Evolutionary conservation across 2,888 invertebrate genomes (phyloP), one percentile per base, ranked within the genome.

Genomic region (Tuberolachnus salignus): DNA sequence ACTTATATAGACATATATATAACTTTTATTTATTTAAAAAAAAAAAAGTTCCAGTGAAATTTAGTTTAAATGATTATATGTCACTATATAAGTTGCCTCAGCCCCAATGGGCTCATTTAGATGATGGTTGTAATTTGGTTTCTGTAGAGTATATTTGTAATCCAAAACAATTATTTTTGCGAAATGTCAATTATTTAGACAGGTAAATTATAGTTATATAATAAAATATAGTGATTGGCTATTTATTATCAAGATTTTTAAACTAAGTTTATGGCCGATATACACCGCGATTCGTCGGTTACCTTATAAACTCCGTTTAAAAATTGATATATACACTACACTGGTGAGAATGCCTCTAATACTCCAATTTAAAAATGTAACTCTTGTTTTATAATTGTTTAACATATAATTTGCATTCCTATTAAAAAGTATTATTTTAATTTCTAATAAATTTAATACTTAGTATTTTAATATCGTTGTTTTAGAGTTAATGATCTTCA

Each of bases 41-140:
- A n/a, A n/a, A n/a, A n/a, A n/a, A n/a, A n/a, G 10, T 69, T 53
- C 53, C 34, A 78, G 78, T 21, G 6, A 67, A 75, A 67, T 4
- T 75, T 1, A 57, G 8, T 1, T 2, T 67, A 67, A 55, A 75
- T 8, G 49, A 78, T 16, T 78, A 11, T 16, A 78, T 78, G 78
- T 26, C 67, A 16, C 0, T 75, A 0, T 59, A 78, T 21, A 57
- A 69, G 51, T n/a, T 78, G 13, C 78, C 78, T 57, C 16, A 46
- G 1, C 78, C 78, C 19, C 78, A 78, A 59, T 78, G 78, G 78
- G 67, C 78, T 11, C 78, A 78, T 59, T 59, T 78, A 16, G 63
- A 73, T 3, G 14, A 59, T 11, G 13, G 14, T 49, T 1, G 10
- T 11, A 6, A 1, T 16, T 19, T 34, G 1, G 67, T 78, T 6